phyloP scores from a whole-genome alignment of 2,113 vertebrate species.

The Pituophis catenifer region DNA sequence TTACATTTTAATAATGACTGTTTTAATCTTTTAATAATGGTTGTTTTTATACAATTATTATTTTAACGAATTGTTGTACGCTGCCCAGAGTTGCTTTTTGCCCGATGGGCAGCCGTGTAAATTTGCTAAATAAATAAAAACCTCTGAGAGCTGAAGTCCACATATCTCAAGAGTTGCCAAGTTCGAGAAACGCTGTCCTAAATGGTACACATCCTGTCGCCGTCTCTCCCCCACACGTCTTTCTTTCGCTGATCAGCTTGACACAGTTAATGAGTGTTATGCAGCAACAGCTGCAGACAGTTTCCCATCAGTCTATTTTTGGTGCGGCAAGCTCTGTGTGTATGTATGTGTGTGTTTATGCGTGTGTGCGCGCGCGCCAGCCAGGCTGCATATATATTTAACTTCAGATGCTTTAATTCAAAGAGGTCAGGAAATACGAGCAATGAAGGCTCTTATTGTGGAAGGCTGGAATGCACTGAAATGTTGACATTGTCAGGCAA shows the following conservation, averaged over 20 bases:
- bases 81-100: neutral
- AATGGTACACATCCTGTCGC: constrained; percentile 17
- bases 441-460: constrained; percentile 72
- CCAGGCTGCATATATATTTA: constrained; percentile 63
- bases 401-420: constrained; percentile 67
- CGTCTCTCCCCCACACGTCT: neutral
- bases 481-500: constrained; percentile 74
- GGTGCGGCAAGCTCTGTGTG: constrained; percentile 22
- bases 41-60: neutral
- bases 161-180: neutral
- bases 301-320: constrained; percentile 65
- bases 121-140: neutral
- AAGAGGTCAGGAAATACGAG: constrained; percentile 66
- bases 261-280: constrained; percentile 42
- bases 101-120: neutral
- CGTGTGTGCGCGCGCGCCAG: constrained; percentile 18
- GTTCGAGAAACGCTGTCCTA: neutral
- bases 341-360: neutral
- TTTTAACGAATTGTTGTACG: neutral
- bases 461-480: constrained; percentile 76
- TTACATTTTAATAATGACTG: neutral
- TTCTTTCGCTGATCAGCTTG: constrained; percentile 37
- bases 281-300: constrained; percentile 58
- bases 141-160: neutral
- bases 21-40: neutral